phyloP scores from a whole-genome alignment of 2,888 invertebrate genomes.

The Hofmannophila pseudospretella region DNA sequence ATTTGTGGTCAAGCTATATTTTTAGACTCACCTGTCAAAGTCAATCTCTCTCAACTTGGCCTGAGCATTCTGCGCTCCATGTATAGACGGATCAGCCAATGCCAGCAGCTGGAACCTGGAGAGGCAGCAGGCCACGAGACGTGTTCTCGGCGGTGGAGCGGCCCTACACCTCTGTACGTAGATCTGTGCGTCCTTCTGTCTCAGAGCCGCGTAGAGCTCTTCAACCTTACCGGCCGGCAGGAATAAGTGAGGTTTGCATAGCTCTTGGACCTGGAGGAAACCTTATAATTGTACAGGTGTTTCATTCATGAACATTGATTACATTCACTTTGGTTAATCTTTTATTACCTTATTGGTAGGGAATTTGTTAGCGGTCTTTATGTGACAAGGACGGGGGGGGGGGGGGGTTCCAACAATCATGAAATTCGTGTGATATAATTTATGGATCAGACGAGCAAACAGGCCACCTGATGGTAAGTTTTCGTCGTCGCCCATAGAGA shows the following conservation, averaged over 20 bases:
- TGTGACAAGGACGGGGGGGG: too few species aligned
- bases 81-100: slow-evolving; percentile 91
- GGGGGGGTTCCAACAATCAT: too few species aligned
- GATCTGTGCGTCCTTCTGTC: slow-evolving; percentile 95
- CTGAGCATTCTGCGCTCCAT: slow-evolving; percentile 87
- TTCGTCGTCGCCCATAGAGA: too few species aligned
- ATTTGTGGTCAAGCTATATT: too few species aligned
- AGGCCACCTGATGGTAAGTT: too few species aligned
- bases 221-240: slow-evolving; percentile 92
- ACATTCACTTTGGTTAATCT: too few species aligned
- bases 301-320: too few species aligned
- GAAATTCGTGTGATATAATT: too few species aligned
- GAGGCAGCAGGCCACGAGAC: slow-evolving; percentile 93
- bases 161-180: slow-evolving; percentile 87
- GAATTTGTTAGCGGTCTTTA: too few species aligned
- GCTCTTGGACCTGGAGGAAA: slow-evolving; percentile 78
- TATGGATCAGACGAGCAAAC: too few species aligned
- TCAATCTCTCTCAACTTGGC: slow-evolving; percentile 89
- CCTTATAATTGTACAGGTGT: too few species aligned
- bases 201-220: slow-evolving; percentile 90
- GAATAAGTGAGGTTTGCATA: slow-evolving; percentile 89
- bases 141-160: slow-evolving; percentile 80
- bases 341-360: too few species aligned
- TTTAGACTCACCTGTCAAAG: slow-evolving; percentile 78
- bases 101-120: slow-evolving; percentile 81